phyloP scores from a whole-genome alignment of 2,113 vertebrate species.

The Ramphastos sulfuratus region DNA sequence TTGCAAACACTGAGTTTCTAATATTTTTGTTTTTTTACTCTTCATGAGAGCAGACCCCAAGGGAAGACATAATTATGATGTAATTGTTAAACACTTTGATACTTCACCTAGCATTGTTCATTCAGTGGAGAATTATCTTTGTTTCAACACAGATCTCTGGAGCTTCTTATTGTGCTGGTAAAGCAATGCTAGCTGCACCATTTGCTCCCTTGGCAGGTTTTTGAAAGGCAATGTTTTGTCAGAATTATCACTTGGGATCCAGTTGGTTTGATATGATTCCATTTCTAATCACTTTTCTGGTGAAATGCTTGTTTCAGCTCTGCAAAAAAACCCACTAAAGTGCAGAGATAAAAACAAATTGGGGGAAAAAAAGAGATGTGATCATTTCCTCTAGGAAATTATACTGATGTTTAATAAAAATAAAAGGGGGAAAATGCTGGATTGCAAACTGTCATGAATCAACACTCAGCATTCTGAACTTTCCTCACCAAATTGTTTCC shows the following conservation, averaged over 20 bases:
- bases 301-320: background rate
- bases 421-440: background rate
- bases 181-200: background rate
- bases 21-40: background rate
- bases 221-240: background rate
- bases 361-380: background rate
- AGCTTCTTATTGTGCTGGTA: background rate
- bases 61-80: background rate
- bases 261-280: background rate
- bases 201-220: background rate
- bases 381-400: background rate
- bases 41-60: background rate
- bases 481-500: background rate
- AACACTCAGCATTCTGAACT: background rate
- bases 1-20: background rate
- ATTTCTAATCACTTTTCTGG: background rate
- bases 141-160: background rate
- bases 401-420: background rate
- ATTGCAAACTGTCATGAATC: background rate
- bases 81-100: background rate
- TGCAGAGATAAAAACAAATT: background rate
- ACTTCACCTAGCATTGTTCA: background rate
- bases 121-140: background rate
- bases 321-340: background rate
- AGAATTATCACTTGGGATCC: background rate